These are phyloP conservation scores for Encarsia formosa DNA, from an alignment of 2,888 invertebrate genomes.

Conservation along the genomic window DNA sequence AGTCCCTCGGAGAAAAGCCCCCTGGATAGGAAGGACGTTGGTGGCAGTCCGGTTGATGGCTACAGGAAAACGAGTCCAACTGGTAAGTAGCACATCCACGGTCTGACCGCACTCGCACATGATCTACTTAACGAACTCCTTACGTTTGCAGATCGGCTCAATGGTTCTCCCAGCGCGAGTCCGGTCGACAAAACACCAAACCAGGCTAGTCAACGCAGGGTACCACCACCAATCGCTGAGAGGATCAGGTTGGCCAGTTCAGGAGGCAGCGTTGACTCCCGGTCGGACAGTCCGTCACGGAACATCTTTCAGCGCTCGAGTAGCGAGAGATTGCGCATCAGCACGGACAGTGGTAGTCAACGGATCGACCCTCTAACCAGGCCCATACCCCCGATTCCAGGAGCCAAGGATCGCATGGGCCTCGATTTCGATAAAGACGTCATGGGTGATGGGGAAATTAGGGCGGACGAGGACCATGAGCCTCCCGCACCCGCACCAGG, in stretches of 20 bases:
- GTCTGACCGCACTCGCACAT: not conserved
- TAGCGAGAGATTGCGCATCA: conserved; percentile 41
- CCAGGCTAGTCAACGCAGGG: conserved; percentile 21
- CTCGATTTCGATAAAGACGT: conserved; percentile 44
- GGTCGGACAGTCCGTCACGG: conserved; percentile 45
- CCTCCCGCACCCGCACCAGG: conserved; percentile 48
- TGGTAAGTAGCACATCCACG: conserved; percentile 28
- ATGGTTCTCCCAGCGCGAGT: conserved; percentile 48
- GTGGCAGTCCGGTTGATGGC: conserved; percentile 41
- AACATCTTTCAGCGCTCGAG: conserved; percentile 41
- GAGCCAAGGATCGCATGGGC: conserved; percentile 42
- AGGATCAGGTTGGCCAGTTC: conserved; percentile 40
- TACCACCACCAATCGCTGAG: not conserved
- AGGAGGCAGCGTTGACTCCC: conserved; percentile 47
- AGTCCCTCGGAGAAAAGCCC: conserved; percentile 45
- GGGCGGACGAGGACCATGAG: conserved; percentile 51
- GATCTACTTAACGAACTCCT: not conserved
- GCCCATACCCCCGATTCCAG: too few species aligned
- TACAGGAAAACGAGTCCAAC: conserved; percentile 39
- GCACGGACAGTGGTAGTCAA: conserved; percentile 42
- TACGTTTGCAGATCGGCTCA: conserved; percentile 11
- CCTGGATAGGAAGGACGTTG: conserved; percentile 34
- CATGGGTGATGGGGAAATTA: conserved; percentile 43
- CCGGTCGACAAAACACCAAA: conserved; percentile 54
- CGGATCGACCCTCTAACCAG: conserved; percentile 37